Percentiles rank a stretch among this genome's conserved stretches.
These are phyloP conservation scores for Acanthisitta chloris DNA, from an alignment of 2,113 vertebrate species.

Conservation along the genomic window DNA sequence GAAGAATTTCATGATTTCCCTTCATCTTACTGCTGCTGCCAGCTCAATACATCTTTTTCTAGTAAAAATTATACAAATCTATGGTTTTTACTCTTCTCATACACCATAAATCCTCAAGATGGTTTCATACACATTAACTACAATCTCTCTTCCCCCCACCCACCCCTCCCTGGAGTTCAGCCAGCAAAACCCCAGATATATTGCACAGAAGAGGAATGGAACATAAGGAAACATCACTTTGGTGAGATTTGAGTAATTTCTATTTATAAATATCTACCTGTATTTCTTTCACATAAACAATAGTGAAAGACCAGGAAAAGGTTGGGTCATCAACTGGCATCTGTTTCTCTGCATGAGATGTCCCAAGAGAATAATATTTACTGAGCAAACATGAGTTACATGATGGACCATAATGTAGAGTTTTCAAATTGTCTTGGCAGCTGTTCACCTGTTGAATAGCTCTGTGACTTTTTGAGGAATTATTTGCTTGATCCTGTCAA, in stretches of 20 bases:
- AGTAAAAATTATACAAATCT: constrained; percentile 66
- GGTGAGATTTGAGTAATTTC: constrained; percentile 40
- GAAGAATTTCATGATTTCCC: constrained; percentile 64
- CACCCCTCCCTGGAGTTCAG: not conserved
- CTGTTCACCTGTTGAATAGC: constrained; percentile 68
- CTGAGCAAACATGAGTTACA: constrained; percentile 43
- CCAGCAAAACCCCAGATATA: constrained; percentile 15
- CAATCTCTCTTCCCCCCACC: not conserved
- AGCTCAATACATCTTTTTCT: constrained; percentile 67
- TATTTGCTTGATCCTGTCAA: constrained; percentile 68
- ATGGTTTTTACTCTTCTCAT: constrained; percentile 36
- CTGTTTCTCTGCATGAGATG: constrained; percentile 43
- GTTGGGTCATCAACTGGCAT: constrained; percentile 21
- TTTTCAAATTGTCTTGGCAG: constrained; percentile 68
- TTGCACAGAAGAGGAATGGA: not conserved
- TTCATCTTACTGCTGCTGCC: constrained; percentile 53
- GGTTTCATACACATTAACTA: constrained; percentile 25
- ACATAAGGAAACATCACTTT: constrained; percentile 24
- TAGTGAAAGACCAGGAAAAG: constrained; percentile 8
- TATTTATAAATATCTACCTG: constrained; percentile 33
- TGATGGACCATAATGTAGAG: constrained; percentile 51
- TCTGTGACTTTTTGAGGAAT: constrained; percentile 60
- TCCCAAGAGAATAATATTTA: constrained; percentile 37
- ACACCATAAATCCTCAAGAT: constrained; percentile 42
- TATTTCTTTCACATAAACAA: constrained; percentile 37